Evolutionary conservation across 2,797 vertebrate species (phyloP), one percentile per base, ranked within the genome.

Genomic region (Neosalanx taihuensis): DNA sequence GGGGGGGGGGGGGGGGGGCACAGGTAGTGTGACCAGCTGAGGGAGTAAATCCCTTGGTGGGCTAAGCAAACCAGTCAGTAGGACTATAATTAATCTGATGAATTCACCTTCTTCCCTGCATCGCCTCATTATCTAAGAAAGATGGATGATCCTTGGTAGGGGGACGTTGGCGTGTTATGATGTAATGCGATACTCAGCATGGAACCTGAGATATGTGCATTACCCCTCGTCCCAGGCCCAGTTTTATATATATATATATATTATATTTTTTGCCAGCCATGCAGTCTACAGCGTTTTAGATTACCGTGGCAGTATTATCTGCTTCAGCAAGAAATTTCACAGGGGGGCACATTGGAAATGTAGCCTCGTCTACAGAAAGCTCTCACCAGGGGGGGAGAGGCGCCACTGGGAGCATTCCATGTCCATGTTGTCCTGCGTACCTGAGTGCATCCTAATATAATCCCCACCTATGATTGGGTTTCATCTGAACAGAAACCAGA

Each of bases 271-370:
- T 85, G 85, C 89, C 72, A 83, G 79, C 83, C 72, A 69, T 84
- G 89, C 89, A 89, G 82, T 84, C 81, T 82, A 71, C 72, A 86
- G 76, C 61, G 90, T 85, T 89, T 93, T 82, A 81, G 79, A 88
- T 92, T 92, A 90, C 90, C 3, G 75, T 83, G 81, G 79, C 76
- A 76, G 46, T 2, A 46, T 72, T 76, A 75, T 87, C 83, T 59
- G 79, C 83, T 89, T 90, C 85, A 89, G 88, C 84, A 86, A 78
- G 85, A 89, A 85, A 31, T 12, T 23, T 75, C 49, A 58, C 31
- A 73, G 18, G 70, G 76, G 77, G 77, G 75, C 67, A 77, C 53
- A 17, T 64, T 85, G 88, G 30, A 88, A 91, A 90, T 86, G 84
- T 79, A 84, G 86, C 85, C 84, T 78, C 71, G n/a, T 79, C 71